These are phyloP conservation scores for Imbricaverruca yamaguchii DNA, from an alignment of 2,888 invertebrate species.

Conservation along the genomic window DNA sequence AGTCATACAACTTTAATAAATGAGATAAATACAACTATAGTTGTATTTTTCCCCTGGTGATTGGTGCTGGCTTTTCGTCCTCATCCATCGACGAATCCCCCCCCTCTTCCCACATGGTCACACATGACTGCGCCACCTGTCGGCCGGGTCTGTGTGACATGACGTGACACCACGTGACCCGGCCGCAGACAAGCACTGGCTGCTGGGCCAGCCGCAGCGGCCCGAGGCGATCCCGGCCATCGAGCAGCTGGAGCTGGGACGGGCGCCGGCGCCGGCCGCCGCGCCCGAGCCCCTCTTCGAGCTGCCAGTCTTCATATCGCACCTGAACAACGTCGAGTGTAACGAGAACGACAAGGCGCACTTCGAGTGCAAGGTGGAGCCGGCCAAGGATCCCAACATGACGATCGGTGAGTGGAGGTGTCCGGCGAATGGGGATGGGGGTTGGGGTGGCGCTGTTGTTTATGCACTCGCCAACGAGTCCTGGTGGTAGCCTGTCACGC, in stretches of 20 bases:
- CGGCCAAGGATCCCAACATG: constrained; percentile 82
- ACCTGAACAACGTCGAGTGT: constrained; percentile 81
- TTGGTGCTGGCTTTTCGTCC: no score
- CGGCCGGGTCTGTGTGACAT: no score
- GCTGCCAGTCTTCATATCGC: constrained; percentile 79
- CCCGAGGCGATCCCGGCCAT: constrained; percentile 82
- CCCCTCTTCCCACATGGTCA: no score
- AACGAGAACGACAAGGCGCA: constrained; percentile 79
- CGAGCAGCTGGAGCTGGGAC: constrained; percentile 74
- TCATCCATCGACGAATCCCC: no score
- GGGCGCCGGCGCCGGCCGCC: constrained; percentile 53
- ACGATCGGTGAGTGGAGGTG: constrained; percentile 50
- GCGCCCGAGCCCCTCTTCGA: constrained; percentile 66
- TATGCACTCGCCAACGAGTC: no score
- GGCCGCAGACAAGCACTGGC: constrained; percentile 65
- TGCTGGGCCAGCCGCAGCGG: constrained; percentile 76
- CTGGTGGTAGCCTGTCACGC: no score
- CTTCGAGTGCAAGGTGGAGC: constrained; percentile 87
- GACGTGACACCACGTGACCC: no score
- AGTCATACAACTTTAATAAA: no score
- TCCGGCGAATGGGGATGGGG: not conserved
- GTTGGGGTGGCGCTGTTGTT: no score
- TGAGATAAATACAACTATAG: no score
- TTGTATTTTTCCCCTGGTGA: no score
- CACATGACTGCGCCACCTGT: no score